Conservation (phyloP, 2,888 invertebrate species). For the Agriopis leucophaearia region DNA sequence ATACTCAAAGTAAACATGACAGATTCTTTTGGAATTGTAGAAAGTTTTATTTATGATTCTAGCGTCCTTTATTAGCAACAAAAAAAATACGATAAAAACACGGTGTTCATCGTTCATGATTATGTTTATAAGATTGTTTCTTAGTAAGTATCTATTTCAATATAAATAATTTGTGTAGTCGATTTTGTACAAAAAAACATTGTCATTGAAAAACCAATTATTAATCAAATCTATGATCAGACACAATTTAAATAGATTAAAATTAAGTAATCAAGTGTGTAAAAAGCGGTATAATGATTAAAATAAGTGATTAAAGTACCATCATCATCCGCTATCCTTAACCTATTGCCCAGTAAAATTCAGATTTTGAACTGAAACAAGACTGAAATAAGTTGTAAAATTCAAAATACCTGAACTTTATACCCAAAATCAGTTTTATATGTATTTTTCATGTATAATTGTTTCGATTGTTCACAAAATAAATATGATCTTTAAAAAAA, state of each 20-base stretch:
- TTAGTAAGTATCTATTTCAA: neutral
- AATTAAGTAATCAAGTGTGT: no score
- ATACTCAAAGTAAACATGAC: constrained; percentile 11
- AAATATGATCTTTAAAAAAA: constrained; percentile 72
- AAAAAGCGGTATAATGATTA: neutral
- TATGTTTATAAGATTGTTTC: neutral
- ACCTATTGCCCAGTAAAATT: neutral
- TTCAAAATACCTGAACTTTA: constrained; percentile 59
- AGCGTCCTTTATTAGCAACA: neutral
- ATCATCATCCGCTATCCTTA: neutral
- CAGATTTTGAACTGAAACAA: constrained; percentile 66
- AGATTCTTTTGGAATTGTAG: neutral
- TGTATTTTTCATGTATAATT: constrained; percentile 71
- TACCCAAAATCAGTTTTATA: constrained; percentile 60
- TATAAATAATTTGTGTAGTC: neutral
- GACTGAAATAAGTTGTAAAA: constrained; percentile 69
- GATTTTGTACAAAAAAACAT: neutral
- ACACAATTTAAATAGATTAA: neutral
- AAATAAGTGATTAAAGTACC: neutral
- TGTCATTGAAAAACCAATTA: neutral
- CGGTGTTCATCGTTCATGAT: neutral
- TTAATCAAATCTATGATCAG: neutral
- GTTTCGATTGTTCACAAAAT: constrained; percentile 73
- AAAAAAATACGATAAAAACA: neutral
- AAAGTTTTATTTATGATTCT: constrained; percentile 5